Evolutionary conservation across 2,888 invertebrate genomes (phyloP).

Genomic region (Pristionchus maxplancki): DNA sequence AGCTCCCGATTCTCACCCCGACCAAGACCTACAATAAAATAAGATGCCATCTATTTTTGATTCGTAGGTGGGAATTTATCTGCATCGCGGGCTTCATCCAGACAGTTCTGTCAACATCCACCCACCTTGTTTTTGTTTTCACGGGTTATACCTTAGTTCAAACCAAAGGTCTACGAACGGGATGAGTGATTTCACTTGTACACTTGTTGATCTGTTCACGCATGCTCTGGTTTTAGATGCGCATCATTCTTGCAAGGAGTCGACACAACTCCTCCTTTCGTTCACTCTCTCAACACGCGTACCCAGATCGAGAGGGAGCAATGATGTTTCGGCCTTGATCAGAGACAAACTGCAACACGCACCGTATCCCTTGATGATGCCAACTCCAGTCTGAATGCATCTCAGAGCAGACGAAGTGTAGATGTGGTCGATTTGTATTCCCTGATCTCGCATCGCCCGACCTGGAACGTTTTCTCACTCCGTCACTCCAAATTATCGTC

Average conservation of each 20-base stretch:
- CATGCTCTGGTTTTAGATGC: not conserved
- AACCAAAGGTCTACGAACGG: not conserved
- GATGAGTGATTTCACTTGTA: not conserved
- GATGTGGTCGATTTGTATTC: constrained; percentile 85
- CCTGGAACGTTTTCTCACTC: constrained; percentile 80
- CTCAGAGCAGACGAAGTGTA: constrained; percentile 92
- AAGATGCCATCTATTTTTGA: not conserved
- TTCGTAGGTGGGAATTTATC: not conserved
- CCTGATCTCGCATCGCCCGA: constrained; percentile 86
- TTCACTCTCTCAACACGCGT: not conserved
- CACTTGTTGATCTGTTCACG: not conserved
- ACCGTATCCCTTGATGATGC: constrained; percentile 80
- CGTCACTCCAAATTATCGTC: not conserved
- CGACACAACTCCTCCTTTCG: not conserved
- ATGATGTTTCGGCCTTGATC: constrained; percentile 80
- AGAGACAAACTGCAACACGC: constrained; percentile 77
- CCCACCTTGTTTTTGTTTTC: not conserved
- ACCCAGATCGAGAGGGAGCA: not conserved
- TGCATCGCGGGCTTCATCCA: not conserved
- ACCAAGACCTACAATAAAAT: not conserved
- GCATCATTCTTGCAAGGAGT: constrained; percentile 1
- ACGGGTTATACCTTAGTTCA: not conserved
- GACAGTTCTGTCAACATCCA: not conserved
- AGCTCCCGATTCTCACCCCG: constrained; percentile 77
- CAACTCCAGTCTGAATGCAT: constrained; percentile 89